phyloP scores from a whole-genome alignment of 1,140 invertebrate genomes.

The Eufriesea mexicana region DNA sequence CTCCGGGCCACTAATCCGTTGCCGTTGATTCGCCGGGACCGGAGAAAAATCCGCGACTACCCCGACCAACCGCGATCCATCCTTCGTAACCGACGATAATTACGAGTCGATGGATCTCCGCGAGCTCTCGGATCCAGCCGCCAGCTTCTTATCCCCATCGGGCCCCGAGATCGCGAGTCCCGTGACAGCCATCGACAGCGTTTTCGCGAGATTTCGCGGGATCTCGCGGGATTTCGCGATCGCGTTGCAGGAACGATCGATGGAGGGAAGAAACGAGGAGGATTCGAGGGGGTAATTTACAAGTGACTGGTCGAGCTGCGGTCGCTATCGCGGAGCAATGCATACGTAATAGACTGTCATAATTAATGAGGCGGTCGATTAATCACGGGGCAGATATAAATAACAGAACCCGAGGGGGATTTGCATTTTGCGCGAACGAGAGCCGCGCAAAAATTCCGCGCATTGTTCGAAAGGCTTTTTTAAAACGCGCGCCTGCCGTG shows the following conservation, averaged over 20 bases:
- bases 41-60: neutral
- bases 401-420: conserved; percentile 21
- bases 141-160: too few relatives aligned
- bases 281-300: neutral
- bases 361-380: conserved; percentile 51
- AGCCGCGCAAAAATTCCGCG: conserved; percentile 27
- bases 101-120: conserved; percentile 6
- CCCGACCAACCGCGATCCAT: neutral
- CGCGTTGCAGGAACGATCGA: neutral
- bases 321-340: conserved; percentile 29
- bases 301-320: neutral
- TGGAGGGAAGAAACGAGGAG: neutral
- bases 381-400: conserved; percentile 42
- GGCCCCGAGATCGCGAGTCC: too few relatives aligned
- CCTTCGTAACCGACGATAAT: neutral
- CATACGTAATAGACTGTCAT: conserved; percentile 51
- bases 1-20: neutral
- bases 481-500: conserved; percentile 23
- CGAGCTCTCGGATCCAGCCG: too few relatives aligned
- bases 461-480: conserved; percentile 31
- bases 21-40: neutral
- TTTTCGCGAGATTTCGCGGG: neutral
- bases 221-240: neutral
- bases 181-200: too few relatives aligned
- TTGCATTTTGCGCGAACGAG: conserved; percentile 28